Evolutionary conservation across 2,888 invertebrate genomes (phyloP), one percentile per base, ranked within the genome.

Genomic region (Macrosoma leucophasiata): DNA sequence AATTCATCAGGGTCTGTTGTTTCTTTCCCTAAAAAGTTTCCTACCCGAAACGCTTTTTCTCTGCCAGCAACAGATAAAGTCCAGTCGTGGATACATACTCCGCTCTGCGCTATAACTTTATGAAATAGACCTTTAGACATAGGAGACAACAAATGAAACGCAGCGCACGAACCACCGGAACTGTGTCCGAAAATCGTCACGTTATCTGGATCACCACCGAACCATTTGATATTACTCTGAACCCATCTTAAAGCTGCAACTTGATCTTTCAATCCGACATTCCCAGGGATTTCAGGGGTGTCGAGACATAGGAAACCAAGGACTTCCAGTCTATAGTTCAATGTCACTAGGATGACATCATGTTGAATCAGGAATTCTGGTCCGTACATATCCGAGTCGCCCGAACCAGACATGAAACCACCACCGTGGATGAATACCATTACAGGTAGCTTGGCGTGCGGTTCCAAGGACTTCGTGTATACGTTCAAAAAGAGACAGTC

Each of bases 401-500:
- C 76, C 1, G 73, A 71, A 1, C 81, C 81, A 10, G 62, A 62
- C 41, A 62, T 52, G 34, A 61, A 81, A 5, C 58, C 68, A 1
- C 82, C 84, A 3, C 79, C 81, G 36, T 82, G 76, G 19, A 82
- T 66, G 47, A 62, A 82, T 1, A 84, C 67, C 65, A 84, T 69
- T 1, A 81, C 82, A 1, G 81, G 74, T n/a, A 62, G 43, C 31
- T 58, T 59, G 4, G 57, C 47, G 11, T 35, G 39, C 6, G 39
- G 31, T 6, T 44, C 30, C 18, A 67, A 20, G 2, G 58, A 52
- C 43, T 57, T 62, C 3, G 72, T 64, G 29, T 76, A 77, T 2
- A 78, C 54, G 22, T 78, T 78, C 2, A 76, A 39, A 18, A 62
- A 71, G 11, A 78, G 53, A 14, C 77, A 77, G 40, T 76, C 66